These are phyloP conservation scores for Gymnodraco acuticeps DNA, from an alignment of 2,797 vertebrate species.

Conservation along the genomic window DNA sequence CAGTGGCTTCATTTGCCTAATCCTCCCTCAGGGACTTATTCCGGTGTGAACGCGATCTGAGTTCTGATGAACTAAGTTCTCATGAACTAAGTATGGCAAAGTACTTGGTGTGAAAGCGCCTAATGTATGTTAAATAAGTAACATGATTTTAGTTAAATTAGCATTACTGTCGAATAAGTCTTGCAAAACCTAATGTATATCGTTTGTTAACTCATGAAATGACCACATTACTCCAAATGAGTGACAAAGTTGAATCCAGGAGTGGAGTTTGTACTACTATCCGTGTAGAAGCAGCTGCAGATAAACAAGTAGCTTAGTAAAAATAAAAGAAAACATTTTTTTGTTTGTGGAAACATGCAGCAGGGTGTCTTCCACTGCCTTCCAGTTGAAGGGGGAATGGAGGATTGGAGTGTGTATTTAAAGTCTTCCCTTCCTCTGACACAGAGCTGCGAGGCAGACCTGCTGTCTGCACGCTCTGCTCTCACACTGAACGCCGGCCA, in stretches of 20 bases:
- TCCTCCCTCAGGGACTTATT: no score
- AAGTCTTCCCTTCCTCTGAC: conserved; percentile 53
- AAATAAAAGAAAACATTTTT: neutral
- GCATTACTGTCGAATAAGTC: neutral
- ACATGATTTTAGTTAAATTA: no score
- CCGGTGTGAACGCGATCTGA: no score
- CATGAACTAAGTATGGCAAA: no score
- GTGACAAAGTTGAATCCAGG: neutral
- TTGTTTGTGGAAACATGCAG: conserved; percentile 5
- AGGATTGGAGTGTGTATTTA: conserved; percentile 59
- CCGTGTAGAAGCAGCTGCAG: neutral
- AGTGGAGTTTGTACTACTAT: neutral
- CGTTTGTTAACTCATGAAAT: neutral
- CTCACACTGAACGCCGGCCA: conserved; percentile 65
- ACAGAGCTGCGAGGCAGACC: conserved; percentile 70
- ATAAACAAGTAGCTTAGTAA: neutral
- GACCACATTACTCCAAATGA: neutral
- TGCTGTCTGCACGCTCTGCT: conserved; percentile 63
- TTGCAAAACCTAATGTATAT: neutral
- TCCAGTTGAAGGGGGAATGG: conserved; percentile 11
- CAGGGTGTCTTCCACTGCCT: conserved; percentile 5
- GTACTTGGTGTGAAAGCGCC: no score
- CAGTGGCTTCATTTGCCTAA: no score
- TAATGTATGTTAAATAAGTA: no score
- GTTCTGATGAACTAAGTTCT: no score